Conservation (phyloP, 2,888 invertebrate species). For the Cephus spinipes region DNA sequence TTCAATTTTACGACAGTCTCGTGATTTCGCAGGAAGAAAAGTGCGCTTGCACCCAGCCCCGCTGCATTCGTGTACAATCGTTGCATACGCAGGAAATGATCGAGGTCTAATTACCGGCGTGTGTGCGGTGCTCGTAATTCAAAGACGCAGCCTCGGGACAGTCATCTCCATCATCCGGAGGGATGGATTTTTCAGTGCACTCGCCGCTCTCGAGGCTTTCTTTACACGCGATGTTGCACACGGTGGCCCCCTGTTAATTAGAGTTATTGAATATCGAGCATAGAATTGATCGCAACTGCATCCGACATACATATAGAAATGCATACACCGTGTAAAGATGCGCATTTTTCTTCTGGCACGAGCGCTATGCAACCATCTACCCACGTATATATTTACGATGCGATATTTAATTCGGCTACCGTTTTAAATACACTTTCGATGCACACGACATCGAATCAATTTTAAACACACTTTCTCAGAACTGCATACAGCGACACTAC, state of each 20-base stretch:
- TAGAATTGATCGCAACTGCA: slow-evolving; percentile 30
- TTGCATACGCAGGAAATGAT: slow-evolving; percentile 10
- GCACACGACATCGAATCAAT: background rate
- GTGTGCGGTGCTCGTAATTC: slow-evolving; percentile 14
- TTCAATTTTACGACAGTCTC: background rate
- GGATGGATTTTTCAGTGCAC: background rate
- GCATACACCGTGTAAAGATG: background rate
- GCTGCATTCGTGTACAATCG: background rate
- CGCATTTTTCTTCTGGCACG: background rate
- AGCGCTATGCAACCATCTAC: background rate
- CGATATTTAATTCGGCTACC: background rate
- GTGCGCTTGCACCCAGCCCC: background rate
- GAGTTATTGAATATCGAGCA: slow-evolving; percentile 36
- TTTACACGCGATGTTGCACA: background rate
- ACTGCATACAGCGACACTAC: background rate
- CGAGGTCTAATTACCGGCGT: slow-evolving; percentile 16
- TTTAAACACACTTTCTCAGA: background rate
- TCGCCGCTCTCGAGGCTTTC: background rate
- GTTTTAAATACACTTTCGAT: background rate
- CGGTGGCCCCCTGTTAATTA: slow-evolving; percentile 18
- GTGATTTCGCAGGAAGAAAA: background rate
- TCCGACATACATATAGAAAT: background rate
- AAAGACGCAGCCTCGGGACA: slow-evolving; percentile 13
- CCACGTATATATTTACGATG: background rate
- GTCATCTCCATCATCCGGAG: slow-evolving; percentile 17